Percentiles rank a stretch among this genome's conserved stretches.
Conservation (phyloP, 2,113 vertebrate species). For the Percopsis transmontana region DNA sequence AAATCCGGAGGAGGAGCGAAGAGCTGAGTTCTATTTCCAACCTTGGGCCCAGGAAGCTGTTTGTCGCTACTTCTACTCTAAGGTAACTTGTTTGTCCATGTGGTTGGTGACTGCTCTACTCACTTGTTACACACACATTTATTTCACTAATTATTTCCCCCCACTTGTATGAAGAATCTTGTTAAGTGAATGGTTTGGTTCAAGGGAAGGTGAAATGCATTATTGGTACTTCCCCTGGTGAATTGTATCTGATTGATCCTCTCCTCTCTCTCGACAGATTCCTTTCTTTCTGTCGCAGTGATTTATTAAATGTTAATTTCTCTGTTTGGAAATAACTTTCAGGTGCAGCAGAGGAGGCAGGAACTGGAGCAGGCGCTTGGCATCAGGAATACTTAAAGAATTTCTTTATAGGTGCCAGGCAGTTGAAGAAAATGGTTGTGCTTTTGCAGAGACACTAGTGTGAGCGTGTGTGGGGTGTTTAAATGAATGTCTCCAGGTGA, state of each 20-base stretch:
- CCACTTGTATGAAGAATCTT: too few relatives aligned
- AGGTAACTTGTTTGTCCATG: constrained; percentile 74
- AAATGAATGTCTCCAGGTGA: constrained; percentile 34
- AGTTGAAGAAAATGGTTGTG: constrained; percentile 1
- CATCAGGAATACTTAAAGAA: constrained; percentile 90
- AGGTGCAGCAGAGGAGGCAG: constrained; percentile 98
- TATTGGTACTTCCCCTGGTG: too few relatives aligned
- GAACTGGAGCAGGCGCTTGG: constrained; percentile 97
- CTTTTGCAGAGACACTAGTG: constrained; percentile 11
- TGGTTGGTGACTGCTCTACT: background rate
- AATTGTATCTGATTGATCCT: too few relatives aligned
- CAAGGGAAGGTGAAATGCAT: too few relatives aligned
- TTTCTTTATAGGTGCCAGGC: background rate
- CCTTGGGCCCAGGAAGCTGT: constrained; percentile 98
- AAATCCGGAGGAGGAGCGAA: constrained; percentile 96
- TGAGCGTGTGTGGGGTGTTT: constrained; percentile 19
- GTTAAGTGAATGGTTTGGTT: too few relatives aligned
- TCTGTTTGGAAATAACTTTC: constrained; percentile 41
- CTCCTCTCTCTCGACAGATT: too few relatives aligned
- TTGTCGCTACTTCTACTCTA: constrained; percentile 98
- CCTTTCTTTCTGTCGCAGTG: background rate
- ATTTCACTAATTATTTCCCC: too few relatives aligned
- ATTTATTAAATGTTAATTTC: background rate
- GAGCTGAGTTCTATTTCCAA: constrained; percentile 99
- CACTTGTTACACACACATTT: background rate